Conservation (phyloP, 2,113 vertebrate genomes). For the Menidia beryllina region DNA sequence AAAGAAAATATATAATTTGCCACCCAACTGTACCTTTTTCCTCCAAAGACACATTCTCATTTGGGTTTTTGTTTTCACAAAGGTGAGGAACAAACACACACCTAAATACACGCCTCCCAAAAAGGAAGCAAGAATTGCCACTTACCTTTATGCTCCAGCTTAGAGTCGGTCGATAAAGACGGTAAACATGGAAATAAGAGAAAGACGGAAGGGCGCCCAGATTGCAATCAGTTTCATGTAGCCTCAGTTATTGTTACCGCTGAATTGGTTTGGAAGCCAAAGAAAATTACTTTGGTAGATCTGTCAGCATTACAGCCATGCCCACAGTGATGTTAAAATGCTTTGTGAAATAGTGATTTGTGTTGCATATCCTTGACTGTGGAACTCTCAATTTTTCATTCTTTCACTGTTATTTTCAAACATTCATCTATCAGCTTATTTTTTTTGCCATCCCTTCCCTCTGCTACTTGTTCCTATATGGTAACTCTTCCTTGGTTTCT, state of each 20-base stretch:
- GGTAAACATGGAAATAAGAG: slow-evolving; percentile 45
- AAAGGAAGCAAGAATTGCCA: slow-evolving; percentile 44
- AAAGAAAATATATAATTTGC: slow-evolving; percentile 13
- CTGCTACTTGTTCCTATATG: slow-evolving; percentile 14
- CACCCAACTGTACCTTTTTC: background rate
- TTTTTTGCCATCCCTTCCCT: slow-evolving; percentile 1
- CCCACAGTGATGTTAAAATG: slow-evolving; percentile 25
- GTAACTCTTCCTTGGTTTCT: slow-evolving; percentile 9
- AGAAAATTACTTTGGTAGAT: slow-evolving; percentile 49
- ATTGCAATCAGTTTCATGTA: slow-evolving; percentile 62
- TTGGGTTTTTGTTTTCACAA: slow-evolving; percentile 32
- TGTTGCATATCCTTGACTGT: slow-evolving; percentile 35
- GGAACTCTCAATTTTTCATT: slow-evolving; percentile 19
- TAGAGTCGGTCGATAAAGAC: slow-evolving; percentile 52
- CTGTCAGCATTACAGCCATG: slow-evolving; percentile 41
- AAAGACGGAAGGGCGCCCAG: slow-evolving; percentile 22
- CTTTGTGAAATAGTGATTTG: slow-evolving; percentile 27
- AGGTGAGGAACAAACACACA: background rate
- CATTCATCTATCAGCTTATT: slow-evolving; percentile 14
- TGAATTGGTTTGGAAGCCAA: slow-evolving; percentile 54
- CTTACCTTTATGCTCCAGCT: slow-evolving; percentile 44
- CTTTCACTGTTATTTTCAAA: slow-evolving; percentile 8
- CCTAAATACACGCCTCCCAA: background rate
- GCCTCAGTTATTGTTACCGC: slow-evolving; percentile 52
- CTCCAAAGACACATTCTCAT: slow-evolving; percentile 32